Evolutionary conservation across 2,113 vertebrate species (phyloP).

Genomic region (Amazona vittata): DNA sequence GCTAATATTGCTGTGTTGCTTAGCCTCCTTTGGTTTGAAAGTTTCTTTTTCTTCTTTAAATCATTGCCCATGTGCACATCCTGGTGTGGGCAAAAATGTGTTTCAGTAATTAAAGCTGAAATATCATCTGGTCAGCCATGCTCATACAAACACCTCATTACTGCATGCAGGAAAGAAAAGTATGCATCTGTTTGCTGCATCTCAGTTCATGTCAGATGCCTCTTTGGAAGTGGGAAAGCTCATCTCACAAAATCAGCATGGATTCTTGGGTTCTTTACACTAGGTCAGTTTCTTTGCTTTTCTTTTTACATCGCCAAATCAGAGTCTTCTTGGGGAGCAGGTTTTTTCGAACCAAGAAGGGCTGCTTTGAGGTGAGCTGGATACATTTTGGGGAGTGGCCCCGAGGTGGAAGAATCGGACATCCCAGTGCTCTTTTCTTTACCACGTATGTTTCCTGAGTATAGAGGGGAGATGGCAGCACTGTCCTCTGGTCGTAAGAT

Average conservation of each 20-base stretch:
- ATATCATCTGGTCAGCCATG: not conserved
- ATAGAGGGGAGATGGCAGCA: not conserved
- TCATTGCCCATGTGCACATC: not conserved
- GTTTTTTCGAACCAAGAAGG: not conserved
- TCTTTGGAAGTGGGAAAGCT: not conserved
- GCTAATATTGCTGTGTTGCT: not conserved
- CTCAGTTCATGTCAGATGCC: not conserved
- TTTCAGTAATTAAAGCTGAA: not conserved
- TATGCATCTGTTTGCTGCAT: not conserved
- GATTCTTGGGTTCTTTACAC: not conserved
- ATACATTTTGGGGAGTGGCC: not conserved
- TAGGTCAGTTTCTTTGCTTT: not conserved
- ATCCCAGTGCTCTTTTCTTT: not conserved
- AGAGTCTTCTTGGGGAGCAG: not conserved
- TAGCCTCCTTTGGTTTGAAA: not conserved
- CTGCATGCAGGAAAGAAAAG: not conserved
- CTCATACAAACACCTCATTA: not conserved
- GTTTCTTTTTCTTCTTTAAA: not conserved
- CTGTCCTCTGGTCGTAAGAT: not conserved
- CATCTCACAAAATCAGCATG: not conserved
- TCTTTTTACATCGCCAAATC: not conserved
- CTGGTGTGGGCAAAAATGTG: not conserved
- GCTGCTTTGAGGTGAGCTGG: not conserved
- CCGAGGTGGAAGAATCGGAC: not conserved
- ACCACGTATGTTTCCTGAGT: not conserved